Base-by-base conservation (phyloP, 1,140 invertebrate species). In the Bombus terrestris region DNA sequence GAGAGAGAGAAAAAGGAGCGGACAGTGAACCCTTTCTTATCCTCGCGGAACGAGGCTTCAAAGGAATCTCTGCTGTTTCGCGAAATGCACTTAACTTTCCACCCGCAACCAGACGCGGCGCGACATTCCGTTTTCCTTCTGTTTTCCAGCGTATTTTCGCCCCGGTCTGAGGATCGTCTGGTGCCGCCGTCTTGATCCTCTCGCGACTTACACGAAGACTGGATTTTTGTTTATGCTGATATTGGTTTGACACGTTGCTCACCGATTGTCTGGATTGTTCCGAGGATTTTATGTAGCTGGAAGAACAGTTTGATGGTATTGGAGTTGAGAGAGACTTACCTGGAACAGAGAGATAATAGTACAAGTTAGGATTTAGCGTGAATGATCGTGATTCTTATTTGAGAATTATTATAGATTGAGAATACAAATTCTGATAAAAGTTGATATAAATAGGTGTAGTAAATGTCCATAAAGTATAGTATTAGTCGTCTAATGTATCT, bases 11-110 rank as follows among this genome's bases (percentile, higher is more conserved):
- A n/a, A 75, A n/a, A 75, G 76, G 62, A 62, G 69, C 85, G 81
- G 89, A 78, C 74, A 74, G 82, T 74, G 88, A 88, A 90, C 83
- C 89, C 86, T 79, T 87, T 90, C 89, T 90, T 85, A 90, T 85
- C 73, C 76, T 86, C 43, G 86, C 66, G 86, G 57, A 83, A 82
- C 75, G 66, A 79, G 62, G 81, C 76, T 77, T 87, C 86, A 90
- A 90, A 90, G 89, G 89, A 88, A 90, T 83, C 73, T 90, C 64
- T 39, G 77, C 77, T 69, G 68, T 89, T 71, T 81, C 73, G 85
- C 82, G 79, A 87, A 89, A 90, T 68, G 83, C 86, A 82, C 88
- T 85, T 87, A 87, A 87, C 86, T 87, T 87, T 90, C 85, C 82
- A 88, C 76, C 82, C 86, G 59, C 82, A 82, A 88, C 47, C 68